phyloP scores from a whole-genome alignment of 2,113 vertebrate species.

The Rana temporaria region DNA sequence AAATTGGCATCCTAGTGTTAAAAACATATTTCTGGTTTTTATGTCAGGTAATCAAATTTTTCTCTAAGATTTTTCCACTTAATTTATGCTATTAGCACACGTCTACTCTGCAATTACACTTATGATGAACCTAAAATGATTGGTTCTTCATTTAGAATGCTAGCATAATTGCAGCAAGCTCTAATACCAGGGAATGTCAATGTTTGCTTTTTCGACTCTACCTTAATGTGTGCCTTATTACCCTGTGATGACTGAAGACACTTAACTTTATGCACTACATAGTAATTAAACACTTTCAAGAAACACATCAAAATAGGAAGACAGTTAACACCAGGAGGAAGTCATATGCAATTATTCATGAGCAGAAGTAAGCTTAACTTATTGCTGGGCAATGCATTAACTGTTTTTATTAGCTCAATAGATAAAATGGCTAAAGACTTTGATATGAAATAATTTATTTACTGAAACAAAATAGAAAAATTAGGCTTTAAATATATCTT shows the following conservation, averaged over 20 bases:
- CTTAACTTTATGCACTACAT: conserved; percentile 23
- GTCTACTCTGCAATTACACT: conserved; percentile 42
- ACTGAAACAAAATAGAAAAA: too few relatives aligned
- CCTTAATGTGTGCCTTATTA: conserved; percentile 43
- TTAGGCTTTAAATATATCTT: too few relatives aligned
- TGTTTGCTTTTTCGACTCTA: conserved; percentile 43
- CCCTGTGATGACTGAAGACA: conserved; percentile 34
- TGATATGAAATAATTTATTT: neutral
- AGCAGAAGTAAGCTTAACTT: neutral
- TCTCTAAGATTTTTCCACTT: neutral
- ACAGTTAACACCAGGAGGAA: conserved; percentile 28
- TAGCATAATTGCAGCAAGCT: conserved; percentile 34
- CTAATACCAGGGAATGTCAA: conserved; percentile 43
- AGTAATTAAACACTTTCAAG: conserved; percentile 51
- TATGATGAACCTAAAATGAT: conserved; percentile 17
- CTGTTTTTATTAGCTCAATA: neutral
- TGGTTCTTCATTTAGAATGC: conserved; percentile 28
- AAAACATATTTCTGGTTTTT: neutral
- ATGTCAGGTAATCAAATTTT: conserved; percentile 20
- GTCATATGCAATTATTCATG: conserved; percentile 27
- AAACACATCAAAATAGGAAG: conserved; percentile 48
- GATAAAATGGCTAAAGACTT: neutral
- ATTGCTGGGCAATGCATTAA: conserved; percentile 1
- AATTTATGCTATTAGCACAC: neutral
- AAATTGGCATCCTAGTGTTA: neutral